These are phyloP conservation scores for Onchidella celtica DNA, from an alignment of 2,888 invertebrate species.

Conservation along the genomic window DNA sequence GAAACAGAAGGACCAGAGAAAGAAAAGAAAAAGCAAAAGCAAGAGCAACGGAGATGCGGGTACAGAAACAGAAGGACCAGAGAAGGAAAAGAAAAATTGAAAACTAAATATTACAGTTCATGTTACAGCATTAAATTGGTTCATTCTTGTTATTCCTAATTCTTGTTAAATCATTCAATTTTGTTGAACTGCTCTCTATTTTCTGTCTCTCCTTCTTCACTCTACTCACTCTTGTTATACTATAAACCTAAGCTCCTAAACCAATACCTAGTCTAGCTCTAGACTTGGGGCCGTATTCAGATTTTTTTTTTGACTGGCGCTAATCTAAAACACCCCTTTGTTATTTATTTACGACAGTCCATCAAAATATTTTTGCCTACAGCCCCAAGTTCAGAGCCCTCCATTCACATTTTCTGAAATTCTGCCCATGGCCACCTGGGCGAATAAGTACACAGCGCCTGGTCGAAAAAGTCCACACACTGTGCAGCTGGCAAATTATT, in stretches of 20 bases:
- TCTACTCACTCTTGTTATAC: no score
- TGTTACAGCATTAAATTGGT: background rate
- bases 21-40: conserved; percentile 9
- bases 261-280: no score
- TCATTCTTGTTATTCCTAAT: background rate
- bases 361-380: background rate
- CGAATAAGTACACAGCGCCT: background rate
- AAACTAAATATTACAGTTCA: background rate
- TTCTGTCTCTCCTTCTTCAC: no score
- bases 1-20: background rate
- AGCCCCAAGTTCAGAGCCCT: background rate
- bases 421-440: background rate
- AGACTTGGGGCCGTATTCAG: no score
- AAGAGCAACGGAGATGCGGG: background rate
- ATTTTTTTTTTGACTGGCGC: no score
- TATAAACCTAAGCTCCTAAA: no score
- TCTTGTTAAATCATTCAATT: background rate
- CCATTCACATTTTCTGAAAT: background rate
- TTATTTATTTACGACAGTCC: no score
- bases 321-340: no score
- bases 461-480: background rate
- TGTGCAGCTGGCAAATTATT: background rate
- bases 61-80: background rate
- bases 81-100: conserved; percentile 13
- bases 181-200: background rate